These are phyloP conservation scores for Baccha elongata DNA, from an alignment of 2,888 invertebrate genomes.

Conservation along the genomic window DNA sequence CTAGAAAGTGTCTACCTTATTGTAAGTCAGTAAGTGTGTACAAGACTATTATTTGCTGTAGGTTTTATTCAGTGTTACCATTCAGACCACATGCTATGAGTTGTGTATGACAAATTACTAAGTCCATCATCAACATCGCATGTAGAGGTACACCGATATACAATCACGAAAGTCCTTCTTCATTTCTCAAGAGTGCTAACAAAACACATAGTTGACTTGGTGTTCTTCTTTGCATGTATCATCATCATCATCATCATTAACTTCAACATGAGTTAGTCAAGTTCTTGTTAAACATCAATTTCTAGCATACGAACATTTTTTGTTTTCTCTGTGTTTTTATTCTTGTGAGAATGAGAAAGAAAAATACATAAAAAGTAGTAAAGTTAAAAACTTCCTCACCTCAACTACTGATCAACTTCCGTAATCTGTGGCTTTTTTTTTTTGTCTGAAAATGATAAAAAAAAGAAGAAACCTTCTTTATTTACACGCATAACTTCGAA, in stretches of 20 bases:
- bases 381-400: background rate
- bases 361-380: constrained; percentile 20
- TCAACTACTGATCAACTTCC: constrained; percentile 26
- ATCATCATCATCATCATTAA: background rate
- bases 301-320: constrained; percentile 1
- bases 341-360: constrained; percentile 49
- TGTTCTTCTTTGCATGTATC: constrained; percentile 2
- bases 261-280: constrained; percentile 30
- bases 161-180: constrained; percentile 7
- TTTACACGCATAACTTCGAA: constrained; percentile 28
- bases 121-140: constrained; percentile 28
- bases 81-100: constrained; percentile 36
- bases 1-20: too few relatives aligned
- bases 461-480: background rate
- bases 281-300: constrained; percentile 47
- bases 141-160: background rate
- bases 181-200: constrained; percentile 5
- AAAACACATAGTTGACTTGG: constrained; percentile 12
- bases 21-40: background rate
- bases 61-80: constrained; percentile 18
- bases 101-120: constrained; percentile 41
- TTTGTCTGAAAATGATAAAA: too few relatives aligned
- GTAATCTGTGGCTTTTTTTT: constrained; percentile 21
- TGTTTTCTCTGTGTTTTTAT: background rate
- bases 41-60: constrained; percentile 24